Percentiles rank a stretch among this genome's conserved stretches.
phyloP scores from a whole-genome alignment of 2,888 invertebrate genomes.

The Phrixothrix hirtus region DNA sequence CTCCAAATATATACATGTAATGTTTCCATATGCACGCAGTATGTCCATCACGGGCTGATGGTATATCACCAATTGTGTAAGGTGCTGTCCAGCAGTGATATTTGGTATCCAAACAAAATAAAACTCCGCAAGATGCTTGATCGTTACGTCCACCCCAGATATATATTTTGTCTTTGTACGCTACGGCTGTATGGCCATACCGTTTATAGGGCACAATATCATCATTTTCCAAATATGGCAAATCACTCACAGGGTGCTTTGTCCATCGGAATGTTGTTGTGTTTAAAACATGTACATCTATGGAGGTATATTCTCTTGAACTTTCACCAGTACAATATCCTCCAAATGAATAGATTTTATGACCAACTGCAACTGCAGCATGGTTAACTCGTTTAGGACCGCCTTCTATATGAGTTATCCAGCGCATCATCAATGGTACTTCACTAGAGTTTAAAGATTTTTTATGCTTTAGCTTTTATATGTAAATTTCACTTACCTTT shows the following conservation, averaged over 20 bases:
- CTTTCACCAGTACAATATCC: conserved; percentile 89
- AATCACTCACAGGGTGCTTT: conserved; percentile 58
- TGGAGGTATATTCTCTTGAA: conserved; percentile 73
- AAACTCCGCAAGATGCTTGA: conserved; percentile 74
- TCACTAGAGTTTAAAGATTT: not conserved
- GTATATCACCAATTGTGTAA: conserved; percentile 68
- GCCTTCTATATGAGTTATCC: conserved; percentile 85
- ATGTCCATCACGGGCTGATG: conserved; percentile 88
- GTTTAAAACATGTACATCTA: conserved; percentile 85
- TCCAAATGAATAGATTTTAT: conserved; percentile 86
- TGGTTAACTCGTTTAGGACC: conserved; percentile 92
- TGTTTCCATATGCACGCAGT: conserved; percentile 80
- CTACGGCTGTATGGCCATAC: conserved; percentile 91
- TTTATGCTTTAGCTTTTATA: not conserved
- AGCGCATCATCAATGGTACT: conserved; percentile 63
- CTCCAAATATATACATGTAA: conserved; percentile 88
- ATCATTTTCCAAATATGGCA: conserved; percentile 57
- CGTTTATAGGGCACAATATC: conserved; percentile 75
- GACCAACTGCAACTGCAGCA: conserved; percentile 81
- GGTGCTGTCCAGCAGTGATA: conserved; percentile 71
- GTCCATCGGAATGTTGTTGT: conserved; percentile 70
- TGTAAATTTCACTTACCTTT: conserved; percentile 1
- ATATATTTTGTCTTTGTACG: conserved; percentile 75
- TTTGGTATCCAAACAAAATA: conserved; percentile 81
- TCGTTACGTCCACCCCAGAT: conserved; percentile 95